Evolutionary conservation across 2,797 vertebrate species (phyloP), one percentile per base, ranked within the genome.

Genomic region (Lepus oiostolus): DNA sequence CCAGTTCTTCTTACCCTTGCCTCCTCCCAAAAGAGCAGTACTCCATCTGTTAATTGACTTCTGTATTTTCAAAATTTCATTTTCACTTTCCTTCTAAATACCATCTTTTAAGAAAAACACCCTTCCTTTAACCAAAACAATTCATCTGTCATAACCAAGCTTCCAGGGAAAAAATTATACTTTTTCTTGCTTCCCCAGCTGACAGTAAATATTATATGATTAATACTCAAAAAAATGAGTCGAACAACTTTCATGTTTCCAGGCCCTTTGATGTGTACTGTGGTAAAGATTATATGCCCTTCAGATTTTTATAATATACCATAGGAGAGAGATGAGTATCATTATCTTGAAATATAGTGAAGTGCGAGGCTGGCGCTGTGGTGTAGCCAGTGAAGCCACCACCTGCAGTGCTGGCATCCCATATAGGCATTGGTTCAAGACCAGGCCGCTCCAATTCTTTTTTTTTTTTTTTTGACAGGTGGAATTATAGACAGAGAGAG

Each of bases 11-110:
- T 91, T 65, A 26, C 28, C 21, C n/a, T 7, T 10, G 11, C 32
- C 11, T 1, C 32, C 10, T 17, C 22, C 3, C n/a, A 7, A 30
- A 42, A 68, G 60, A 80, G 10, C 7, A 63, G n/a, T 8, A 8
- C 26, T 70, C 28, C 22, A 32, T 63, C 30, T 72, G 86, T 83
- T 79, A 9, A 11, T 91, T 54, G n/a, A 75, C 71, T 80, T 91
- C 19, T 50, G 12, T 35, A 14, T 81, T 84, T 81, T 93, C 47
- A 52, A 11, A 22, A 42, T 87, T 77, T 83, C 4, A 9, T 65
- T 35, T 62, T 93, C 14, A 82, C 58, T 95, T 86, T 35, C 3
- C 9, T 38, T 95, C n/a, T n/a, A 79, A 92, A 82, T n/a, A 62
- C 24, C 4, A 75, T 42, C 4, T 60, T 68, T 26, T 38, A 21